Base-by-base conservation (phyloP, 1,140 invertebrate genomes). In the Panulirus ornatus region DNA sequence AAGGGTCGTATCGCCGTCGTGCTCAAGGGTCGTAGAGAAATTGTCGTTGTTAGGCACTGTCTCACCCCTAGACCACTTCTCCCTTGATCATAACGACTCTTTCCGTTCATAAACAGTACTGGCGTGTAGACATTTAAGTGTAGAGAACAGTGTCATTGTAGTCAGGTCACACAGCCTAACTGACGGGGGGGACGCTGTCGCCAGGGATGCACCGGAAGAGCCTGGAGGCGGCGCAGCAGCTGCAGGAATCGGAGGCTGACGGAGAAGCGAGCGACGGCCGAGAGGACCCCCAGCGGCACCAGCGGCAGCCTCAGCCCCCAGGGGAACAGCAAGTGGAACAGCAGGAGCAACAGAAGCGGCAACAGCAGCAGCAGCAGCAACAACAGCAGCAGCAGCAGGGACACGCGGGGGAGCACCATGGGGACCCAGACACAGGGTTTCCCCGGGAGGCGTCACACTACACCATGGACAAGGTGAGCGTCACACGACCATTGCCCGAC, bases 201-300 rank as follows among this genome's bases (percentile, higher is more conserved):
- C 2, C 95, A 98, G 99, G 99, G 93, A 99, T 99, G 99, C 99
- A 99, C 95, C 97, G 98, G 93, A 99, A 99, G 95, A 99, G 98
- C 36, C 94, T 99, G 92, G 98, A 99, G 95, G 98, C 98, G 27
- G 98, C 98, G 76, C 97, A 98, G 93, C 98, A 99, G 94, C 95
- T 99, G 71, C 98, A 99, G 94, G 94, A 94, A 92, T 93, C 94
- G 16, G 94, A 94, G 81, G 96, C 73, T 19, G 91, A 92, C 58
- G 88, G 83, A 3, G 89, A 89, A 40, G 78, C 42, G 27, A 90
- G 87, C 66, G 88, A 91, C 76, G 82, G 81, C 51, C n/a, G 84
- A 30, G 75, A 86, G 78, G 71, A 90, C 88, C 44, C 54, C n/a
- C 73, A 88, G 84, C 91, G 63, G 70, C 88, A 91, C 36, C 85